Evolutionary conservation across 2,888 invertebrate species (phyloP), one percentile per base, ranked within the genome.

Genomic region (Aporophyla nigra): DNA sequence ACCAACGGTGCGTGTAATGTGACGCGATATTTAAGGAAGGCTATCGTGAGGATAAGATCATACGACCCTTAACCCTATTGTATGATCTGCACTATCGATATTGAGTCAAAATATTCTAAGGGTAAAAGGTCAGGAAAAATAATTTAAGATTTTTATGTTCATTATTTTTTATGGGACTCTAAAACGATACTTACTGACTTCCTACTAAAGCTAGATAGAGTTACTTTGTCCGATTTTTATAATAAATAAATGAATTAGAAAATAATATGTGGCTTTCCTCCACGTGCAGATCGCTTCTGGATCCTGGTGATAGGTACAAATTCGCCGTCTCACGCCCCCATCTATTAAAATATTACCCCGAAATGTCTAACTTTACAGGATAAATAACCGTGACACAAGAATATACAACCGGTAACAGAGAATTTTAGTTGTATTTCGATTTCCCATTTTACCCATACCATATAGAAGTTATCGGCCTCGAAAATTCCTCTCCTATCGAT

Each of bases 1-100:
- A 68, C 40, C 82, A 85, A 59, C 54, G 61, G 62, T 40, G 82
- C 54, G 76, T 83, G 85, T 83, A 80, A 83, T 83, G 76, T 67
- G 71, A 76, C 40, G 59, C 56, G 71, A 76, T 72, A 84, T 82
- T 80, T 76, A 76, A 76, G 81, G 33, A 59, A 81, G 69, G 76
- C 9, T 69, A 56, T 68, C 16, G 46, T 33, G 24, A 66, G 27
- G 82, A 81, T 85, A 83, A 85, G 69, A 83, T 74, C 63, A 68
- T 58, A 76, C 72, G 82, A 76, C 76, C 82, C 71, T 66, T 53
- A 51, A 61, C 58, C 82, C 72, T 54, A 40, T 61, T 63, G 40
- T 63, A 62, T 66, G 59, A 72, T 49, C 46, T 54, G 40, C 16
- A 24, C 58, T 78, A 67, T 71, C 83, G 14, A 53, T 59, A 33